Conservation (phyloP, 2,113 vertebrate genomes). For the Casuarius casuarius region DNA sequence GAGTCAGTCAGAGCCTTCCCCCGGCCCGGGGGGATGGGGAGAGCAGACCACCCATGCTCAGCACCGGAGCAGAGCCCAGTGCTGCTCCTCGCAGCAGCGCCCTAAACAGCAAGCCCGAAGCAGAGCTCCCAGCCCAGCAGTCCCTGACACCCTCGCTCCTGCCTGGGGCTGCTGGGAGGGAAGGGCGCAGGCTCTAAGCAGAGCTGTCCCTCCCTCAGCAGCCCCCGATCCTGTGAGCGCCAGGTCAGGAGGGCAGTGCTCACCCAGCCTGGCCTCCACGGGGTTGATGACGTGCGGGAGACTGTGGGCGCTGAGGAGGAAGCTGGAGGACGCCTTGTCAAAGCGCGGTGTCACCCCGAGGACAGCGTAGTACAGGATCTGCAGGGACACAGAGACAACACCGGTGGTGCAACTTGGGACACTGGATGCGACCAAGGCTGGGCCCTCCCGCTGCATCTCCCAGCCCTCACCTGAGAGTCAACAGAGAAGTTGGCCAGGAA, state of each 20-base stretch:
- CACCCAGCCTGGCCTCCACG: constrained; percentile 93
- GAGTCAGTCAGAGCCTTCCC: not conserved
- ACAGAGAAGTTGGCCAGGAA: constrained; percentile 92
- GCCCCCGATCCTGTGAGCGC: fast-evolving
- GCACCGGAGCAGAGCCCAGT: not conserved
- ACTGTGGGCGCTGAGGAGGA: constrained; percentile 87
- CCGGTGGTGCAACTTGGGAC: fast-evolving
- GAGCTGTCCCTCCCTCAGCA: not conserved
- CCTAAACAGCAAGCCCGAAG: not conserved
- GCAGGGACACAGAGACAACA: not conserved
- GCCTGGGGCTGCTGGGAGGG: fast-evolving
- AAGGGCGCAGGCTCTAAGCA: not conserved
- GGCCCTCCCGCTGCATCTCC: not conserved
- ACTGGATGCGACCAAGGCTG: not conserved
- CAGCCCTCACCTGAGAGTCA: constrained; percentile 89
- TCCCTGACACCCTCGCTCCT: not conserved
- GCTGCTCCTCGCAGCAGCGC: not conserved
- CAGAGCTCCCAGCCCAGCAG: not conserved
- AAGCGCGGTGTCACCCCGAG: constrained; percentile 93
- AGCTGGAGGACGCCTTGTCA: constrained; percentile 82
- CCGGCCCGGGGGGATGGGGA: not conserved
- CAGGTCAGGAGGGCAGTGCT: not conserved
- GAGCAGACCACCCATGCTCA: fast-evolving
- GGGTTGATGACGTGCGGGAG: constrained; percentile 97
- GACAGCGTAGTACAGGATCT: constrained; percentile 92